A percentile compares a stretch with the other conserved stretches of the same genome.
Evolutionary conservation across 2,797 vertebrate genomes (phyloP).

Genomic region (Coranthus polyacanthus): DNA sequence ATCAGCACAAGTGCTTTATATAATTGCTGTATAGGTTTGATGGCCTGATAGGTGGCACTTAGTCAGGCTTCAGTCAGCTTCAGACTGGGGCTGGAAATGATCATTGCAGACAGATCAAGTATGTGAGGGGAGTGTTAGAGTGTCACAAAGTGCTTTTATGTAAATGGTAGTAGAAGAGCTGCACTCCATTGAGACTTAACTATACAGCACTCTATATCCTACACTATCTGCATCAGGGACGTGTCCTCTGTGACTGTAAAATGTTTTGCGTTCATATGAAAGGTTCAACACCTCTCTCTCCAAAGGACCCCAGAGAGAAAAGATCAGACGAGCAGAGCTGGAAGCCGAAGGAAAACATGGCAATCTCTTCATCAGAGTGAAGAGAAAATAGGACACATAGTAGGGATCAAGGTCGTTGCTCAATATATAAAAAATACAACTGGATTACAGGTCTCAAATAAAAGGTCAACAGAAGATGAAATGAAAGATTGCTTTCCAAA

Average conservation of each 20-base stretch:
- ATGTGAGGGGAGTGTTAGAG: conserved; percentile 52
- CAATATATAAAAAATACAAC: conserved; percentile 56
- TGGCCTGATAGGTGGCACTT: conserved; percentile 71
- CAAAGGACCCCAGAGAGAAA: conserved; percentile 44
- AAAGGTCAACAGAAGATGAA: conserved; percentile 75
- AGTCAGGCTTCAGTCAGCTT: conserved; percentile 48
- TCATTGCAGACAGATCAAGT: conserved; percentile 71
- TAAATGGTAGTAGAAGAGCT: conserved; percentile 68
- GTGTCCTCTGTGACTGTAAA: conserved; percentile 54
- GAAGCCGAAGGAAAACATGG: conserved; percentile 48
- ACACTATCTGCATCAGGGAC: conserved; percentile 31
- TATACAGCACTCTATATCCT: conserved; percentile 39
- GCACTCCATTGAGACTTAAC: conserved; percentile 57
- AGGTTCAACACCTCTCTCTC: conserved; percentile 52
- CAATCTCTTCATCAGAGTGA: conserved; percentile 50
- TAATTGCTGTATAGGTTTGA: conserved; percentile 72
- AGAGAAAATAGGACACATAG: conserved; percentile 55
- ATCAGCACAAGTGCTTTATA: conserved; percentile 39
- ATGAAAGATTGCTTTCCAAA: conserved; percentile 64
- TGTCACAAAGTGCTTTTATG: conserved; percentile 78
- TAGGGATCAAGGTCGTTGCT: conserved; percentile 69
- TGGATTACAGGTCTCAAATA: conserved; percentile 53
- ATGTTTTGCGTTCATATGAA: conserved; percentile 52
- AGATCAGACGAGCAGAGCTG: conserved; percentile 46
- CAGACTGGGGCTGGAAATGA: conserved; percentile 62